A percentile compares a stretch with the other conserved stretches of the same genome.
phyloP scores from a whole-genome alignment of 2,888 invertebrate species.

The Pecten maximus region DNA sequence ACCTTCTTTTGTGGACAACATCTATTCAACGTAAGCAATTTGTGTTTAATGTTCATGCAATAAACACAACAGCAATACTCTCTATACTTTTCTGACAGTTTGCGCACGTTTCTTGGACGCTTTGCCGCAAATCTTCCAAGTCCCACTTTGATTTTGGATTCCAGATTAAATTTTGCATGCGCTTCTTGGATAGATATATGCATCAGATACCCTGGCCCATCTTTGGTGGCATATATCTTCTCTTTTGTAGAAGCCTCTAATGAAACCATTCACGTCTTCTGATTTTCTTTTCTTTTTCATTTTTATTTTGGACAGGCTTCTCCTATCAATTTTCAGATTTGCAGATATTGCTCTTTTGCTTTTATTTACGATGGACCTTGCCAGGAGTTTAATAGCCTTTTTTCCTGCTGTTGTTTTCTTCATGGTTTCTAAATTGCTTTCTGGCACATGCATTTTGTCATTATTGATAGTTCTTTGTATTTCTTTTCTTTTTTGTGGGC shows the following conservation, averaged over 20 bases:
- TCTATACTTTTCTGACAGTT: conserved; percentile 48
- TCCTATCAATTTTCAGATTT: conserved; percentile 9
- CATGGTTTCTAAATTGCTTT: neutral
- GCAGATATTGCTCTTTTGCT: neutral
- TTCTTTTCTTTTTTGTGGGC: conserved; percentile 48
- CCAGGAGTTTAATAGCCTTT: neutral
- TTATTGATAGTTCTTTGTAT: conserved; percentile 38
- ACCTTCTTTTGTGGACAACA: conserved; percentile 5
- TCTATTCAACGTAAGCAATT: conserved; percentile 53
- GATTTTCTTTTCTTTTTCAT: neutral
- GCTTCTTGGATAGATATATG: conserved; percentile 56
- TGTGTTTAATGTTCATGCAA: conserved; percentile 59
- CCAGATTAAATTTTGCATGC: conserved; percentile 44
- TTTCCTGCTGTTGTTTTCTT: conserved; percentile 35
- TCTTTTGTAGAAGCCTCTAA: conserved; percentile 52
- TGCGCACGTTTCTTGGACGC: conserved; percentile 53
- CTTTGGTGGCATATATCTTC: conserved; percentile 58
- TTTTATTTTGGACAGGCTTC: neutral
- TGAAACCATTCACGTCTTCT: neutral
- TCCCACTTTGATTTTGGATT: conserved; percentile 49
- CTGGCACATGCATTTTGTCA: too few relatives aligned
- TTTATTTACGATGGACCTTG: neutral
- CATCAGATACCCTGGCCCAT: conserved; percentile 56
- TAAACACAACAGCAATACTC: conserved; percentile 60
- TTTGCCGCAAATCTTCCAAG: conserved; percentile 52